Percentiles rank a stretch among this genome's conserved stretches.
phyloP scores from a whole-genome alignment of 2,797 vertebrate genomes.

The Phoebastria nigripes region DNA sequence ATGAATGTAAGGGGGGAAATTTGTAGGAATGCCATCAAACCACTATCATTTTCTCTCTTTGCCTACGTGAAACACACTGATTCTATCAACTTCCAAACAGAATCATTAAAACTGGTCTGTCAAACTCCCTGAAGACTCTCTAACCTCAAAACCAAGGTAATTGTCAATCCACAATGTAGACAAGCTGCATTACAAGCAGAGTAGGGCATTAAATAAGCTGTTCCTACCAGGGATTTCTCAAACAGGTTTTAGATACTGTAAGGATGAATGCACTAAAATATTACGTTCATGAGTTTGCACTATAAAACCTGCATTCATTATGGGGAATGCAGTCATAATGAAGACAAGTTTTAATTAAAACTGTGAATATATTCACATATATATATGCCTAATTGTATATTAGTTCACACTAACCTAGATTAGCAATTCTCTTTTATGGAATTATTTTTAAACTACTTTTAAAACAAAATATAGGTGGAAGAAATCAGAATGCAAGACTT shows the following conservation, averaged over 20 bases:
- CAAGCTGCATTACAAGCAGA: neutral
- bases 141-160: neutral
- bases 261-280: neutral
- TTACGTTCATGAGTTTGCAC: neutral
- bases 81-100: neutral
- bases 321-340: neutral
- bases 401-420: neutral
- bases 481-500: neutral
- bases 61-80: rapidly evolving
- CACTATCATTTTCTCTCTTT: neutral
- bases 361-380: neutral
- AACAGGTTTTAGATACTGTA: neutral
- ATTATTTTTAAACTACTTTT: neutral
- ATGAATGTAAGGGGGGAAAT: neutral
- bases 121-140: neutral
- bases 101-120: neutral
- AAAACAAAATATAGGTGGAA: neutral
- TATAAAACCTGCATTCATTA: neutral
- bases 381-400: neutral
- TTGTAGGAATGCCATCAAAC: neutral
- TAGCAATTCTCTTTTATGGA: neutral
- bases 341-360: neutral
- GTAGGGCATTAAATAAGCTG: neutral
- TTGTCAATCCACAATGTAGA: neutral
- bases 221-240: neutral